A percentile compares a stretch with the other conserved stretches of the same genome.
Conservation (phyloP, 2,797 vertebrate genomes). For the Dipus sagitta region DNA sequence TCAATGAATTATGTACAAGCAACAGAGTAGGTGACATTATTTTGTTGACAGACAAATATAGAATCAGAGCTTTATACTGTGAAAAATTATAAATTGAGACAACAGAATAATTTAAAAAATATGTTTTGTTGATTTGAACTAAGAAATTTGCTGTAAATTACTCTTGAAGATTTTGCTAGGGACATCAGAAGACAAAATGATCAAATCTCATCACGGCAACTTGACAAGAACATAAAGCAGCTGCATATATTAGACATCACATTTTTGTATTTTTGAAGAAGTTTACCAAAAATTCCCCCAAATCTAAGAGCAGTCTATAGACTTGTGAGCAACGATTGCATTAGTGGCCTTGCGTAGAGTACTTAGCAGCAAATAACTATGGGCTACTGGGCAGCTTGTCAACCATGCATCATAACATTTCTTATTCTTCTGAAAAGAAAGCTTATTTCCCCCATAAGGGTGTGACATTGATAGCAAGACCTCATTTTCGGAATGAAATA, state of each 20-base stretch:
- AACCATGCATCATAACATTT: conserved; percentile 51
- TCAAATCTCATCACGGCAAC: conserved; percentile 40
- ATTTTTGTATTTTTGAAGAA: conserved; percentile 48
- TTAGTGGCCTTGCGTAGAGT: background rate
- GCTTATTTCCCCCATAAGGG: conserved; percentile 10
- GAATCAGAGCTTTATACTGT: background rate
- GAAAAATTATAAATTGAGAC: conserved; percentile 42
- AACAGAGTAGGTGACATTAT: background rate
- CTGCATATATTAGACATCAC: conserved; percentile 24
- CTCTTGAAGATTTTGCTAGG: background rate
- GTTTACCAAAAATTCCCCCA: background rate
- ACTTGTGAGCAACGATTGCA: background rate
- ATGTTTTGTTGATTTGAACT: conserved; percentile 40
- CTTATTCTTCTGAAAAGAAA: conserved; percentile 35
- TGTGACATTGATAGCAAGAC: background rate
- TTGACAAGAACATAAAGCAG: background rate
- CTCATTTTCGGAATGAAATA: conserved; percentile 28
- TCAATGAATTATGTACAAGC: background rate
- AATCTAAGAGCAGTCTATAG: background rate
- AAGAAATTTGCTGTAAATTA: conserved; percentile 58
- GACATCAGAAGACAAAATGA: conserved; percentile 40
- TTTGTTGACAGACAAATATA: background rate
- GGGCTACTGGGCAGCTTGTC: conserved; percentile 37
- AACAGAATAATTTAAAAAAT: conserved; percentile 39
- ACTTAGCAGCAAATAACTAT: conserved; percentile 43